Evolutionary conservation across 2,888 invertebrate species (phyloP), one percentile per base, ranked within the genome.

Genomic region (Lordiphosa fenestrarum): DNA sequence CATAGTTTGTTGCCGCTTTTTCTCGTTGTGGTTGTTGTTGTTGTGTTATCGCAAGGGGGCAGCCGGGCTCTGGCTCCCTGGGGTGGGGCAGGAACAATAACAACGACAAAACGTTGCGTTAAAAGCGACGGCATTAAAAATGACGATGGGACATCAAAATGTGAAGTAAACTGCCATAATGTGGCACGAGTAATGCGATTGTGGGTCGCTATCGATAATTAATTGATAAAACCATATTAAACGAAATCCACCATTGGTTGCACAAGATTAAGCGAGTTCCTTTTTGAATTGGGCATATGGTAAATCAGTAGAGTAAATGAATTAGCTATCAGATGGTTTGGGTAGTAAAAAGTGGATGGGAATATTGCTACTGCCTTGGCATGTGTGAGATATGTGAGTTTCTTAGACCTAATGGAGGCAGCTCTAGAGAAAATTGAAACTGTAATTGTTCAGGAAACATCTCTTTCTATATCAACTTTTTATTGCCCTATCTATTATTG

Each of bases 1-100:
- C 84, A 80, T 76, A 80, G 76, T 81, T 77, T 73, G 81, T 68
- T 67, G 61, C 58, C 60, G 39, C 41, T 60, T 61, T 80, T 60
- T 59, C 65, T 58, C 15, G 15, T 15, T 15, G 15, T n/a, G n/a
- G n/a, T 44, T 30, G 42, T 44, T 44, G 10, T 44, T 13, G 25
- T 25, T 25, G 30, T 60, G 55, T 53, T 65, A 57, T 62, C 40
- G 54, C 53, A 39, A 44, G 58, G 55, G 51, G 55, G 53, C 38
- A 36, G 33, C 25, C 7, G 12, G 33, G n/a, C n/a, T 41, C 4
- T 21, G 33, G n/a, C n/a, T 41, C 25, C 30, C 25, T 15, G 40
- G 48, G 25, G 41, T 23, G 19, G 41, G 12, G 41, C 7, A 19
- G 12, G 41, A 12, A 30, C 7, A 30, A 30, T 30, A 30, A 30